phyloP scores from a whole-genome alignment of 2,113 vertebrate genomes.

The Paedocypris sp. region DNA sequence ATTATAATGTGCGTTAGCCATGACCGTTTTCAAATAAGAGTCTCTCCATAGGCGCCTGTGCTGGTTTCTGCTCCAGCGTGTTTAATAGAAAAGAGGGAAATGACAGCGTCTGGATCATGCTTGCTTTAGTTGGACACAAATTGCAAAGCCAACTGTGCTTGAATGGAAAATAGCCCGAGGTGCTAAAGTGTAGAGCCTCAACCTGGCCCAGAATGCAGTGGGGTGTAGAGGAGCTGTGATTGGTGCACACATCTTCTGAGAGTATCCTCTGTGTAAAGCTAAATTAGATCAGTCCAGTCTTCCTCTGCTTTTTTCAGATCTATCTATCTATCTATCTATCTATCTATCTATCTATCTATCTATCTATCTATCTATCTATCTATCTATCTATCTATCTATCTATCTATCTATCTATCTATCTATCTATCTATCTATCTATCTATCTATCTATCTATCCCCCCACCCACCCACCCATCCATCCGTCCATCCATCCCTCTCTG shows the following conservation, averaged over 20 bases:
- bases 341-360: no score
- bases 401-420: no score
- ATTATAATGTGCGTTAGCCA: constrained; percentile 43
- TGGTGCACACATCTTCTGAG: not conserved
- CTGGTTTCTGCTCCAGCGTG: constrained; percentile 34
- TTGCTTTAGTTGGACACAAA: constrained; percentile 27
- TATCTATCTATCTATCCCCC: no score
- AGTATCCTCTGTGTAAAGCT: not conserved
- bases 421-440: no score
- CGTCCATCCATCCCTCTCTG: no score
- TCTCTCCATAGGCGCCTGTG: constrained; percentile 31
- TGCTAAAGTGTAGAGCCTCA: not conserved
- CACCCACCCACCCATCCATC: no score
- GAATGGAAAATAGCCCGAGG: constrained; percentile 15
- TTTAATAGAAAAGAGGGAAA: constrained; percentile 37
- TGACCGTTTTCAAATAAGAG: constrained; percentile 46
- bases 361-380: no score
- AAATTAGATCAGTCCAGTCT: not conserved
- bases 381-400: no score
- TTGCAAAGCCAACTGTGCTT: constrained; percentile 25
- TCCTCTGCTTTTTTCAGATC: no score
- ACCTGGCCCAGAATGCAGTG: not conserved
- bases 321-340: no score
- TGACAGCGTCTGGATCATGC: constrained; percentile 42
- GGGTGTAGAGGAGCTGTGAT: not conserved